Conservation (phyloP, 2,113 vertebrate species). For the Crotalus helleri region DNA sequence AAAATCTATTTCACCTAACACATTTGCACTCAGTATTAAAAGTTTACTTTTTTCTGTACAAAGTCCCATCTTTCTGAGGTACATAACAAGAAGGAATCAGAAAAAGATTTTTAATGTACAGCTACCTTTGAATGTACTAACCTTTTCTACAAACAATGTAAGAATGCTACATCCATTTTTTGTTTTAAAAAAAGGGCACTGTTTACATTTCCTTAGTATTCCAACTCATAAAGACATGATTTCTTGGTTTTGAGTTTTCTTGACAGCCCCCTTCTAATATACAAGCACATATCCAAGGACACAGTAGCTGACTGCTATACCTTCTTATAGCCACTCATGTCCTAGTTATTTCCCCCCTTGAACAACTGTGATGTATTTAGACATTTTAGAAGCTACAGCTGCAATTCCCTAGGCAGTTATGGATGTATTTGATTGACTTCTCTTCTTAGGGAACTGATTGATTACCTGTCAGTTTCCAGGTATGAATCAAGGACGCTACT, state of each 20-base stretch:
- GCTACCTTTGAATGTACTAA: accelerated
- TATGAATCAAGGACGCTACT: background rate
- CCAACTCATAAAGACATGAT: background rate
- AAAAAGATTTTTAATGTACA: background rate
- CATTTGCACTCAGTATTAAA: accelerated
- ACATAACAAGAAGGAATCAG: background rate
- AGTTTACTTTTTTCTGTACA: background rate
- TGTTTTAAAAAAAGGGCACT: background rate
- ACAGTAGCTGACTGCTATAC: background rate
- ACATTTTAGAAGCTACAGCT: background rate
- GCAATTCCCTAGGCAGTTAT: background rate
- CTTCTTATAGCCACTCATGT: background rate
- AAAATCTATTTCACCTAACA: background rate
- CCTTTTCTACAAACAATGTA: background rate
- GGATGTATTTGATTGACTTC: background rate
- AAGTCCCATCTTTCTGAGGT: background rate
- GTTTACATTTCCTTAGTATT: background rate
- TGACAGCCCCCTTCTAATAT: background rate
- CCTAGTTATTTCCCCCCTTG: background rate
- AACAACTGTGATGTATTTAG: background rate
- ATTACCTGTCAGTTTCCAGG: background rate
- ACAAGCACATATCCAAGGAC: background rate
- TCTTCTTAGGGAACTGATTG: background rate
- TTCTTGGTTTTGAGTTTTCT: background rate
- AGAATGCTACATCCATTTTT: background rate